A percentile compares a stretch with the other conserved stretches of the same genome.
Evolutionary conservation across 2,797 vertebrate species (phyloP).

Genomic region (Notamacropus eugenii): DNA sequence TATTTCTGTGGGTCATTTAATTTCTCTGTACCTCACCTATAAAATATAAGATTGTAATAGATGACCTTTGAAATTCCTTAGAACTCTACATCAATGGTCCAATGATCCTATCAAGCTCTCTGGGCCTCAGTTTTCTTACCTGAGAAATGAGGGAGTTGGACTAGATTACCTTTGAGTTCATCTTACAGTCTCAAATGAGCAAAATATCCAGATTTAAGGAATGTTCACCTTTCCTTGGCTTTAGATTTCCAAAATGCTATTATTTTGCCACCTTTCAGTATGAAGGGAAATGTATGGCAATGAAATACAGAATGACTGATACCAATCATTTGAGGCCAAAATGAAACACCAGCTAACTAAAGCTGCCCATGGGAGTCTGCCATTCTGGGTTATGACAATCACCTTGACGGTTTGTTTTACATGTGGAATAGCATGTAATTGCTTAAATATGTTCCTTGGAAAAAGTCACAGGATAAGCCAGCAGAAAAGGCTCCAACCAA

Average conservation of each 20-base stretch:
- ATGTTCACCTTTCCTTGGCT: constrained; percentile 57
- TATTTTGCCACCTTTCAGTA: constrained; percentile 63
- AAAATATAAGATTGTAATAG: background rate
- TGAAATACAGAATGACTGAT: constrained; percentile 71
- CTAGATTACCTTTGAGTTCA: background rate
- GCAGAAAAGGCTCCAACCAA: constrained; percentile 26
- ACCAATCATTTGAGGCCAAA: constrained; percentile 72
- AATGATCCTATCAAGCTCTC: background rate
- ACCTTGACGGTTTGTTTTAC: constrained; percentile 69
- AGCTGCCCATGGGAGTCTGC: constrained; percentile 71
- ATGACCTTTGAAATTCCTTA: background rate
- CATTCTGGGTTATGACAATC: constrained; percentile 61
- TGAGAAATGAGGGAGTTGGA: background rate
- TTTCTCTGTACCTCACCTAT: background rate
- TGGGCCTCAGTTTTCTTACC: background rate
- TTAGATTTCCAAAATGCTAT: constrained; percentile 70
- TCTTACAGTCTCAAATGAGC: constrained; percentile 2
- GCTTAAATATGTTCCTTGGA: constrained; percentile 58
- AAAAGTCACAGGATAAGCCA: constrained; percentile 37
- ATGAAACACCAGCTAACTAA: constrained; percentile 76
- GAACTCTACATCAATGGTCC: background rate
- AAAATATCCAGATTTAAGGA: constrained; percentile 73
- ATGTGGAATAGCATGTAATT: constrained; percentile 73
- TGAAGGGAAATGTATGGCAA: constrained; percentile 67
- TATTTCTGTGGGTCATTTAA: background rate